Evolutionary conservation across 2,888 invertebrate genomes (phyloP).

Genomic region (Xiphydria camelus): DNA sequence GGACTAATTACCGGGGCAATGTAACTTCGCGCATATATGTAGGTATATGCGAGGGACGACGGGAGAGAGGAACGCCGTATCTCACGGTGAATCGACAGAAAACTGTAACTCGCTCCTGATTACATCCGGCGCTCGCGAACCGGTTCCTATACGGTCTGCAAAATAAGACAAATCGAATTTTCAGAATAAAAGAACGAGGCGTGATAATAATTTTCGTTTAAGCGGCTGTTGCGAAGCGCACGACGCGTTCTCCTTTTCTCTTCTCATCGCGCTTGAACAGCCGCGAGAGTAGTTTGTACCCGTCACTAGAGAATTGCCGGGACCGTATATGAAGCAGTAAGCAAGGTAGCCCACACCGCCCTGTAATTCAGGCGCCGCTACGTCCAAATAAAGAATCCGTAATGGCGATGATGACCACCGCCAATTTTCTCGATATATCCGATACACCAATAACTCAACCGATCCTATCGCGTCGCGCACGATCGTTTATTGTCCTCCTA

Average conservation of each 20-base stretch:
- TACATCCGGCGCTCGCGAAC: too few species aligned
- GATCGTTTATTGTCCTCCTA: slow-evolving; percentile 38
- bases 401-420: slow-evolving; percentile 57
- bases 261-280: slow-evolving; percentile 19
- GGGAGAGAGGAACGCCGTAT: too few species aligned
- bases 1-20: too few species aligned
- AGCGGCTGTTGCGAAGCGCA: background rate
- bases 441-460: slow-evolving; percentile 50
- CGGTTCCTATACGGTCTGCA: too few species aligned
- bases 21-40: too few species aligned
- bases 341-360: slow-evolving; percentile 54
- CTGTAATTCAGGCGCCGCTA: slow-evolving; percentile 53
- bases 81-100: too few species aligned
- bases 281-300: slow-evolving; percentile 35
- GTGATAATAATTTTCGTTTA: too few species aligned
- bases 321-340: slow-evolving; percentile 53
- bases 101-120: too few species aligned
- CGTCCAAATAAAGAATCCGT: slow-evolving; percentile 56
- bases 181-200: too few species aligned
- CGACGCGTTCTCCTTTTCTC: slow-evolving; percentile 9
- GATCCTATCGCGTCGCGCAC: slow-evolving; percentile 33
- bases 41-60: too few species aligned
- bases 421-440: slow-evolving; percentile 53
- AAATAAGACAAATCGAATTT: too few species aligned
- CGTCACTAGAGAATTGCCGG: slow-evolving; percentile 35